These are phyloP conservation scores for Globicephala melas DNA, from an alignment of 2,113 vertebrate species.

Conservation along the genomic window DNA sequence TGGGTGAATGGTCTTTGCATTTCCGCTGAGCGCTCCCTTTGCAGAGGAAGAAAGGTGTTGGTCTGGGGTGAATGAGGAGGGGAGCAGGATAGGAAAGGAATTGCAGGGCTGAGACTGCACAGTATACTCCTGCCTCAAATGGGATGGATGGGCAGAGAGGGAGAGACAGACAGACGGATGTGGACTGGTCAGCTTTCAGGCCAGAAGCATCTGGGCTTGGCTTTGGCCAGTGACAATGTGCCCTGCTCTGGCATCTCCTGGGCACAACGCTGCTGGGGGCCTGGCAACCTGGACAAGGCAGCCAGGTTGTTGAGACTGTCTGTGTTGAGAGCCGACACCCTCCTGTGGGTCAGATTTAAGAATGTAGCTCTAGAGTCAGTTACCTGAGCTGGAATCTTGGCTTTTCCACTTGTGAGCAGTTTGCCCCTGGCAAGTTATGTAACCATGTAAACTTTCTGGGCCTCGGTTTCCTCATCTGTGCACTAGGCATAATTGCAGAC, in stretches of 20 bases:
- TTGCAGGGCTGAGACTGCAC: background rate
- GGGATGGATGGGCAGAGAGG: background rate
- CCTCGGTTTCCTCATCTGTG: background rate
- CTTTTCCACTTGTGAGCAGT: background rate
- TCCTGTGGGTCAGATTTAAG: background rate
- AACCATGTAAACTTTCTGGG: background rate
- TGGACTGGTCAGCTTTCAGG: background rate
- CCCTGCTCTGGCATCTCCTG: background rate
- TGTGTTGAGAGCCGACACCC: background rate
- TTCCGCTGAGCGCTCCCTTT: background rate
- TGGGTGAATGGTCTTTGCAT: background rate
- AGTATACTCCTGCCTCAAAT: background rate
- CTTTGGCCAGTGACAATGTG: background rate
- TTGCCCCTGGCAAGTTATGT: background rate
- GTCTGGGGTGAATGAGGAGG: background rate
- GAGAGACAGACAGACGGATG: background rate
- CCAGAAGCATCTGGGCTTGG: too few species aligned
- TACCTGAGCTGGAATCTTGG: background rate
- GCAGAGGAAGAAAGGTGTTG: background rate
- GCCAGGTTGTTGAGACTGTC: too few species aligned
- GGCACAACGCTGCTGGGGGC: background rate
- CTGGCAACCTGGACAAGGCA: background rate
- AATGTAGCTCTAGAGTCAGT: background rate
- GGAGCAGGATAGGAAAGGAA: background rate
- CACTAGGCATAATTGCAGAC: background rate